Conservation (phyloP, 2,888 invertebrate genomes). For the Pyrrhia umbra region DNA sequence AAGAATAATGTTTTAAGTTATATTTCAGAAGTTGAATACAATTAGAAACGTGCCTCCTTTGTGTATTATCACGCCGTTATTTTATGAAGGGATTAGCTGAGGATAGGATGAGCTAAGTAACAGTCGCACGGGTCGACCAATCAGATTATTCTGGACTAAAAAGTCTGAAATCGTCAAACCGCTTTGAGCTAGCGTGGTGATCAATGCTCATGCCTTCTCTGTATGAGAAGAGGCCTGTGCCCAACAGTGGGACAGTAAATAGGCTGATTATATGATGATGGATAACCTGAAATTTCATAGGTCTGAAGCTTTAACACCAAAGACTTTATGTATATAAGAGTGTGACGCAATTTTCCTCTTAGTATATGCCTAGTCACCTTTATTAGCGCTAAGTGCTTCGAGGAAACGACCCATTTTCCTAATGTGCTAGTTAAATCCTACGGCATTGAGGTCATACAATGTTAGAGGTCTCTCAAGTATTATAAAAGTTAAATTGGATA, state of each 20-base stretch:
- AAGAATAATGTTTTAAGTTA: conserved; percentile 19
- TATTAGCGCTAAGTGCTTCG: neutral
- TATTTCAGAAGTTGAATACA: conserved; percentile 2
- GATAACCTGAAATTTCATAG: too few species aligned
- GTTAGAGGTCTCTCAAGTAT: neutral
- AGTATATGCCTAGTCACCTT: neutral
- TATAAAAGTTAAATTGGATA: neutral
- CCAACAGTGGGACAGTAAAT: too few species aligned
- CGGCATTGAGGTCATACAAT: neutral
- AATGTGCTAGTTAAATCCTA: neutral
- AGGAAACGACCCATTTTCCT: neutral
- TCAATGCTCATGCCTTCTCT: too few species aligned
- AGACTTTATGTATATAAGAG: too few species aligned
- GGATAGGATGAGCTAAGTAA: neutral
- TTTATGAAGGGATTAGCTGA: neutral
- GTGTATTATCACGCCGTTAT: neutral
- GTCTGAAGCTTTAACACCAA: too few species aligned
- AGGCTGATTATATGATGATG: too few species aligned
- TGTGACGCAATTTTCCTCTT: neutral
- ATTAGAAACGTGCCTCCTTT: neutral
- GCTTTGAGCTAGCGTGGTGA: too few species aligned
- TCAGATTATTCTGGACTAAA: too few species aligned
- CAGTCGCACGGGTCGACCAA: too few species aligned
- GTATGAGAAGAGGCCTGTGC: too few species aligned
- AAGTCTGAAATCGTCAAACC: too few species aligned